Evolutionary conservation across 1,140 invertebrate species (phyloP), one percentile per base, ranked within the genome.

Genomic region (Pseudomyrmex sp.): DNA sequence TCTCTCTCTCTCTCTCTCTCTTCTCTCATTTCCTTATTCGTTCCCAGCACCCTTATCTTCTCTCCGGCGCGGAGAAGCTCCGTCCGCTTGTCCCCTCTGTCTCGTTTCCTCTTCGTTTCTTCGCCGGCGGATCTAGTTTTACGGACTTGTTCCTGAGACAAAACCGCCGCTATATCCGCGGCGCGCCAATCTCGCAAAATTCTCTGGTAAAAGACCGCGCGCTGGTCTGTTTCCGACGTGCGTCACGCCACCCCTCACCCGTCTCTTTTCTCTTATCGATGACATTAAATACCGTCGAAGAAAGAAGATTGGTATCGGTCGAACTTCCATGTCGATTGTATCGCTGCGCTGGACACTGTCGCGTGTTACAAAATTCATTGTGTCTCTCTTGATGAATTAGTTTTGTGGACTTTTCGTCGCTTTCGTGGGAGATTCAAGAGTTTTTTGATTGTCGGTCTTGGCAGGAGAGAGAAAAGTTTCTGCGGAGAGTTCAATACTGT

Each of bases 31-130:
- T 88, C 84, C 80, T 88, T 88, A 75, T 35, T 63, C 86, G 83
- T 83, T 8, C 82, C 83, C 85, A 48, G 58, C 10, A 59, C 54
- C 75, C 70, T 85, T 77, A 85, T 85, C 75, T 72, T 20, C 72
- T 79, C 73, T 65, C 61, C 50, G 44, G 35, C 50, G 9, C 44
- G 54, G n/a, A 70, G 65, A 59, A 76, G 44, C 65, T 80, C 35
- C 84, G 84, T 85, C 70, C 79, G 58, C 76, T 63, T n/a, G 1
- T 50, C 56, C 83, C 82, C 76, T 87, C 88, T 82, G 85, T 89
- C 88, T 92, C 90, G 91, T 93, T 92, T 93, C 91, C 91, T 91
- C 84, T 74, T 86, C 80, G 87, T 91, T 90, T 91, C 89, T 92
- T 92, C 84, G 65, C 82, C 83, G 35, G 26, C 2, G 79, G 88